Evolutionary conservation across 2,113 vertebrate genomes (phyloP), one percentile per base, ranked within the genome.

Genomic region (Hyperopisus bebe): DNA sequence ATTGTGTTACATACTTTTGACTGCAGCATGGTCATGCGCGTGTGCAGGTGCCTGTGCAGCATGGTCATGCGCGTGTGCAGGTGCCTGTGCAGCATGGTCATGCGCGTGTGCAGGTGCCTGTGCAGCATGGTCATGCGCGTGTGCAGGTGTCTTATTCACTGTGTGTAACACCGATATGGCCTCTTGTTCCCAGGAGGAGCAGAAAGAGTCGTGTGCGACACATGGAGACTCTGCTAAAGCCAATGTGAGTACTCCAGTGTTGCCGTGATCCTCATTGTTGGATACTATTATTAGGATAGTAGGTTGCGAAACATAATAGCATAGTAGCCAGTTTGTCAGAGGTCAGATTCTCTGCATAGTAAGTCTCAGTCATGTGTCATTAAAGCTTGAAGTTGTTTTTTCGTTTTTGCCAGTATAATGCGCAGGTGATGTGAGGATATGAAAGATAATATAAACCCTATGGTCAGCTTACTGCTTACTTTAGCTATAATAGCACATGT

Each of bases 171-270:
- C 19, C 31, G 5, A 39, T 13, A 48, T 35, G 39, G 31, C 21
- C n/a, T 62, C 27, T 46, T 8, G 35, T 0, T 66, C 88, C 0
- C 92, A 97, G 96, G 94, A 92, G 47, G 92, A 94, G 42, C 92
- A 96, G 96, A 94, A 92, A 0, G 90, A 93, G 91, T 89, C 42
- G 0, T 7, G 47, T 3, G 93, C 94, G 90, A 91, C 46, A 85
- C 91, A 90, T 0, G 93, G 95, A 0, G 93, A 95, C 1, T 97
- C 96, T 0, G 96, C 96, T 92, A 97, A 96, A 90, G 96, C 97
- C 3, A 95, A 95, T 66, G 97, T 97, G 92, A 87, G 92, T 90
- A 0, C 50, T 47, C 9, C 35, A 10, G 2, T 44, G 42, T 39
- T 77, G 31, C 17, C 13, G 31, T 80, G 35, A 80, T 80, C 74